Base-by-base conservation (phyloP, 2,113 vertebrate genomes). In the Pollimyrus isidori region DNA sequence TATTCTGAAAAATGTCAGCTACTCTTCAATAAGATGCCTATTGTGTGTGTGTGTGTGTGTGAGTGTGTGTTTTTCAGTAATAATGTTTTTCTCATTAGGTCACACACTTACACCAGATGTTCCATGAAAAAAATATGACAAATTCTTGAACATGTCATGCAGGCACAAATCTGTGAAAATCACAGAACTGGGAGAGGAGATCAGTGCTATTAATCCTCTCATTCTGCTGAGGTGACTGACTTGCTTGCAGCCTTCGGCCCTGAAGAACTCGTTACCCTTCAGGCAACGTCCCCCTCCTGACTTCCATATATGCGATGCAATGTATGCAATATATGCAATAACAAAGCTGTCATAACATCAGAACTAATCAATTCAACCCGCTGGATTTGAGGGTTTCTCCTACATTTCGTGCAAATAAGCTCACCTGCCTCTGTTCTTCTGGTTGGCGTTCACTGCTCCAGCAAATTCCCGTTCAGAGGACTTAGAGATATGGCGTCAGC, bases 401-500 rank as follows among this genome's bases (percentile, higher is more conserved):
- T 83, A 2, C 39, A 84, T n/a, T 26, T 84, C 26, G 4, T 7
- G 80, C 7, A 58, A 80, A 53, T 35, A n/a, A 26, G 73, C 73
- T 80, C 73, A 80, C 35, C 30, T 42, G 35, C 13, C 30, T 80
- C 73, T 6, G 6, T 80, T 19, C 39, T 3, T 76, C 2, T 39
- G 30, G 30, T 76, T 80, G 73, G 35, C 45, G 42, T 53, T 1
- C 23, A 19, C 10, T 35, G 88, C 17, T 49, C 90, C 91, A 91
- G 92, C 90, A 91, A 23, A 23, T 89, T 30, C 62, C 91, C 89
- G 87, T 94, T 94, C 94, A 93, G 90, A 93, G 53, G 83, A 91
- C 89, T 90, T 89, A 95, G 93, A 92, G 93, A 92, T 92, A 92
- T 91, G 94, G 93, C 92, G 86, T 94, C 95, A 95, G 95, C 96